Evolutionary conservation across 2,113 vertebrate genomes (phyloP).

Genomic region (Microcebus jonahi): DNA sequence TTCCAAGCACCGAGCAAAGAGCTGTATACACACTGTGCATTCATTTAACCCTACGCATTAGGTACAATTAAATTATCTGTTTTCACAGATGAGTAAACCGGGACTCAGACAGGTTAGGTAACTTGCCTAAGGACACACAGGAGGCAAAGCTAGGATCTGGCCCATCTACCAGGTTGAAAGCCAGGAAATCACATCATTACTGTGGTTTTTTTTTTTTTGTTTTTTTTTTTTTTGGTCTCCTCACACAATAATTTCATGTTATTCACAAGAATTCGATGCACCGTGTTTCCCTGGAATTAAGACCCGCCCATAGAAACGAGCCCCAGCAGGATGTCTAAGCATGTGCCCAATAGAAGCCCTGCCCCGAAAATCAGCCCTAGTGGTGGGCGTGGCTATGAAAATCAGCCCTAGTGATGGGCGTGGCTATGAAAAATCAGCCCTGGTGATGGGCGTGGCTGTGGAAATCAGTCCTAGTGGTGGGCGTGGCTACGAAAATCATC

Average conservation of each 20-base stretch:
- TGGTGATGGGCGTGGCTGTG: too few relatives aligned
- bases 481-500: too few relatives aligned
- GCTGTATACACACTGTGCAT: neutral
- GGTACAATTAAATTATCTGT: neutral
- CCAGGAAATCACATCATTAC: neutral
- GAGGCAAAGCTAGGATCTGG: neutral
- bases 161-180: neutral
- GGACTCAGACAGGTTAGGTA: neutral
- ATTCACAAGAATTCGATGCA: too few relatives aligned
- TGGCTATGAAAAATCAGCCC: too few relatives aligned
- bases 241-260: neutral
- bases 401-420: too few relatives aligned
- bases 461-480: too few relatives aligned
- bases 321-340: too few relatives aligned
- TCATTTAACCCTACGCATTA: neutral
- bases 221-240: neutral
- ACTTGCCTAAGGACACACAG: neutral
- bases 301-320: too few relatives aligned
- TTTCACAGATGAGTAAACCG: neutral
- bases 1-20: neutral
- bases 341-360: accelerated
- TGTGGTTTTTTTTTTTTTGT: too few relatives aligned
- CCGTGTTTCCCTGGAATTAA: too few relatives aligned
- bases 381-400: too few relatives aligned
- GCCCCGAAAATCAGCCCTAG: too few relatives aligned